Percentiles rank a stretch among this genome's conserved stretches.
These are phyloP conservation scores for Scylla paramamosain DNA, from an alignment of 1,140 invertebrate species.

Conservation along the genomic window DNA sequence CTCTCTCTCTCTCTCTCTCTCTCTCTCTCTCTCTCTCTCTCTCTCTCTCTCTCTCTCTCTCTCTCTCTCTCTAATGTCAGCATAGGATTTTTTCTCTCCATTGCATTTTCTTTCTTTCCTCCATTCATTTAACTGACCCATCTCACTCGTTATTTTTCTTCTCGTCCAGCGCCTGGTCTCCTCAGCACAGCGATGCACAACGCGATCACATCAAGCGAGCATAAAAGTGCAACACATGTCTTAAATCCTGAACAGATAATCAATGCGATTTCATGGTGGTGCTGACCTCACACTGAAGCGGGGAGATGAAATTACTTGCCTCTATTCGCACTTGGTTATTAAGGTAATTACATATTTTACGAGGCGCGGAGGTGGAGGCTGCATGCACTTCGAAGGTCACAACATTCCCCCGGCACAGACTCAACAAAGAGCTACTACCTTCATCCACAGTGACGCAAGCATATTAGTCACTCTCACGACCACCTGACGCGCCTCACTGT, in stretches of 20 bases:
- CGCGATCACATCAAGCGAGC: background rate
- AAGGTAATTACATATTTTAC: background rate
- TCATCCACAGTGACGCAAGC: background rate
- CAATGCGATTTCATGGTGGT: background rate
- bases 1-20: too few relatives aligned
- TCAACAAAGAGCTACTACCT: background rate
- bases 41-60: too few relatives aligned
- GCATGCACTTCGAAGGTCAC: background rate
- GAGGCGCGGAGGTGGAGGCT: background rate
- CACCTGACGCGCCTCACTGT: too few relatives aligned
- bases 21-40: too few relatives aligned
- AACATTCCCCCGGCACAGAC: background rate
- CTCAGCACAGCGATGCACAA: background rate
- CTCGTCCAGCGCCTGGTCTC: background rate
- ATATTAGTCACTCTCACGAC: background rate
- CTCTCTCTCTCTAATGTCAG: too few relatives aligned
- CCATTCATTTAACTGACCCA: background rate
- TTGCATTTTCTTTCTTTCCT: background rate
- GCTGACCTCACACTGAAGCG: background rate
- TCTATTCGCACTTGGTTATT: background rate
- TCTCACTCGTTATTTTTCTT: background rate
- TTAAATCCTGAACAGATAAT: background rate
- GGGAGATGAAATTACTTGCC: background rate
- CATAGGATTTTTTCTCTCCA: background rate
- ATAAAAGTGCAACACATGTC: background rate